Evolutionary conservation across 2,888 invertebrate species (phyloP), one percentile per base, ranked within the genome.

Genomic region (Troides helena): DNA sequence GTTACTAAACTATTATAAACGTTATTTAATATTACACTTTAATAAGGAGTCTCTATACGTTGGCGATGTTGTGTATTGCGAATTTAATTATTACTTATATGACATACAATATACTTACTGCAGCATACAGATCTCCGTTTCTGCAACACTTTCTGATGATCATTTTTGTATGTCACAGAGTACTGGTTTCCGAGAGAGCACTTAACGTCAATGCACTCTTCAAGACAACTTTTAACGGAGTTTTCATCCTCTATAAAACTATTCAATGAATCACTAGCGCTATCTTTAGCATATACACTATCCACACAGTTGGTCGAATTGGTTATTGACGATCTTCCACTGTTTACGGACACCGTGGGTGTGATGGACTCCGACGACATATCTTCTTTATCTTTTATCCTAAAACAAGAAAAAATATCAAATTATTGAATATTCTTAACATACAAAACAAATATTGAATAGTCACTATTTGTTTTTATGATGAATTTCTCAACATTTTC

Each of bases 261-360:
- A 74, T 85, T 80, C 0, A 80, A 73, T 0, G 86, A 86, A 36
- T 84, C 82, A 36, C 77, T 75, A 2, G 80, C 78, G 1, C 77
- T 77, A 10, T 79, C 77, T 1, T 78, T 76, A 0, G 72, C 71
- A 0, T 73, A 76, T 62, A 80, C 78, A 10, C 71, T 73, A 60
- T 80, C 78, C 36, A 75, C 78, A 56, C 75, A 78, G 12, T 69
- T 62, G 1, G 77, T 72, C 0, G 74, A 71, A 21, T 58, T 64
- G 43, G 72, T 70, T 21, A 67, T 65, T 14, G 72, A 65, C 17
- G 71, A 72, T 18, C 23, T 56, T 43, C 57, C 64, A 61, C 70
- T 70, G 8, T 69, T 69, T 50, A 67, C 25, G 21, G 67, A 67
- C 58, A 62, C 67, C n/a, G 69, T 64, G 3, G 65, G 71, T 10